A percentile compares a stretch with the other conserved stretches of the same genome.
Evolutionary conservation across 2,797 vertebrate genomes (phyloP).

Genomic region (Poecilia gillii): DNA sequence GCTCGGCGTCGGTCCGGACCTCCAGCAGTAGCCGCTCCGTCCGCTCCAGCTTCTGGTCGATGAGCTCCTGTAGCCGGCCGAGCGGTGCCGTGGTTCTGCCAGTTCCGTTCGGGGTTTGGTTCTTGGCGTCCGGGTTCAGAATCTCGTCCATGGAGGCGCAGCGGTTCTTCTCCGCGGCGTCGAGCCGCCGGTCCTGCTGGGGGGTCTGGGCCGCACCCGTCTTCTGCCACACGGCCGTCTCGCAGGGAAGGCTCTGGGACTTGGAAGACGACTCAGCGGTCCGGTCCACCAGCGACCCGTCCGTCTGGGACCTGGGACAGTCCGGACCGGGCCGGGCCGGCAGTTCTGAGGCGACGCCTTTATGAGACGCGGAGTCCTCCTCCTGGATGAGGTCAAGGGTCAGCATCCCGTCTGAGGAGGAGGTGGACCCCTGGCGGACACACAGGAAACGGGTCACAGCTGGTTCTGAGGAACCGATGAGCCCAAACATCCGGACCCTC

Average conservation of each 20-base stretch:
- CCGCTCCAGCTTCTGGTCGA: constrained; percentile 89
- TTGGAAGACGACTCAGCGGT: constrained; percentile 56
- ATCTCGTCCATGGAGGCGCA: constrained; percentile 94
- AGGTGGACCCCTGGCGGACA: constrained; percentile 86
- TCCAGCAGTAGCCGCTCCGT: constrained; percentile 90
- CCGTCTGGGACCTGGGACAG: constrained; percentile 77
- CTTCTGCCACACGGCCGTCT: constrained; percentile 71
- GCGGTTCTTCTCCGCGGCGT: constrained; percentile 82
- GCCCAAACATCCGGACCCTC: background rate
- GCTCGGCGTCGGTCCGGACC: constrained; percentile 57
- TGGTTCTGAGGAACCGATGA: background rate
- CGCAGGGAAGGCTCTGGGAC: constrained; percentile 78
- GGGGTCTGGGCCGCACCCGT: constrained; percentile 71
- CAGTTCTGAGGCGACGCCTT: constrained; percentile 51
- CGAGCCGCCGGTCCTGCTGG: constrained; percentile 76
- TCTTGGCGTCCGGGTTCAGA: constrained; percentile 70
- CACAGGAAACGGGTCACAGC: background rate
- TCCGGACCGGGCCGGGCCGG: constrained; percentile 64
- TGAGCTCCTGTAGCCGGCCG: constrained; percentile 87
- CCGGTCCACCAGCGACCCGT: constrained; percentile 56
- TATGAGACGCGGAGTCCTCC: constrained; percentile 77
- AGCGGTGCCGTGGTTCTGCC: constrained; percentile 64
- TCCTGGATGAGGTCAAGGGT: constrained; percentile 95
- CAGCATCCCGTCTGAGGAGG: constrained; percentile 91
- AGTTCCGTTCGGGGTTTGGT: constrained; percentile 3